phyloP scores from a whole-genome alignment of 2,797 vertebrate species.

The Delichon dasypus region DNA sequence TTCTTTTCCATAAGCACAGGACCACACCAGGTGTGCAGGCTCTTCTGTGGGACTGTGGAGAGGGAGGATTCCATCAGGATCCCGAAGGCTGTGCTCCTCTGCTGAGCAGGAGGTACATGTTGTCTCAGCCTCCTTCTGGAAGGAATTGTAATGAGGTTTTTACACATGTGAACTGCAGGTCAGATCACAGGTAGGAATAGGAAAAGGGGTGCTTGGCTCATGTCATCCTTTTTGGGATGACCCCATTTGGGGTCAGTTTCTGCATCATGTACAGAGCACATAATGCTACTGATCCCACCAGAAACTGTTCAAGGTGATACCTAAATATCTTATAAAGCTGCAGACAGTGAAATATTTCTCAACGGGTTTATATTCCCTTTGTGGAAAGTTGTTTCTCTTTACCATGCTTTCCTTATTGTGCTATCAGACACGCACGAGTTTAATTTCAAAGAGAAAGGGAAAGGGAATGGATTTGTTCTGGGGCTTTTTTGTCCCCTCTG shows the following conservation, averaged over 20 bases:
- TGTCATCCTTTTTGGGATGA: background rate
- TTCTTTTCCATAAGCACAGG: background rate
- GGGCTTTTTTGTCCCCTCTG: fast-evolving
- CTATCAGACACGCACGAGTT: background rate
- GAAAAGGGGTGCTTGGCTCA: background rate
- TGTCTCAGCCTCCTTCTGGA: background rate
- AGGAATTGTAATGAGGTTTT: background rate
- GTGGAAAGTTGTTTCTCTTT: background rate
- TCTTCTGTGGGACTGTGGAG: background rate
- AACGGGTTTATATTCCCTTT: background rate
- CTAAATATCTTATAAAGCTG: background rate
- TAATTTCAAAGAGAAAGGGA: background rate
- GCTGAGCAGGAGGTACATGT: background rate
- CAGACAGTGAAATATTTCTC: background rate
- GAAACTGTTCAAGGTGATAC: background rate
- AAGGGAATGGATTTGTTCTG: background rate
- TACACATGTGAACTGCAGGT: background rate
- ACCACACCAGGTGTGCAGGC: background rate
- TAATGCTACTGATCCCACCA: background rate
- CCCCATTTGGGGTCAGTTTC: background rate
- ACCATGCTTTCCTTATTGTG: background rate
- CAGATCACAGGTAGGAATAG: background rate
- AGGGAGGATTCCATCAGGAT: background rate
- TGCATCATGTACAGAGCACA: background rate
- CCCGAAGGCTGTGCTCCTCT: background rate